A percentile compares a stretch with the other conserved stretches of the same genome.
Conservation (phyloP, 1,140 invertebrate species). For the Pogonognathellus flavescens region DNA sequence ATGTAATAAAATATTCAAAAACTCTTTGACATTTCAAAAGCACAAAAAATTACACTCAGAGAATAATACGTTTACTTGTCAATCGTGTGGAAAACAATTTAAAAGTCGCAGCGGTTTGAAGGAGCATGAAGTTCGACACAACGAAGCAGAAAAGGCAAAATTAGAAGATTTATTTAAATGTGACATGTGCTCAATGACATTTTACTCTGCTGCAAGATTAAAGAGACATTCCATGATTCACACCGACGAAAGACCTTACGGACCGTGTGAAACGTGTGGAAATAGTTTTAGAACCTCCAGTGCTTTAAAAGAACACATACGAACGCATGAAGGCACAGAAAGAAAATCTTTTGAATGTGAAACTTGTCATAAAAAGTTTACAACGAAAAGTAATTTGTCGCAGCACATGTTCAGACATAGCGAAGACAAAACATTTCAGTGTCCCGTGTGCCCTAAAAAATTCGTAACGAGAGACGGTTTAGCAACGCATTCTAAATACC, state of each 20-base stretch:
- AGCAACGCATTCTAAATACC: neutral
- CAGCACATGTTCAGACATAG: neutral
- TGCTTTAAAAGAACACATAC: neutral
- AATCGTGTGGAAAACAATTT: slow-evolving; percentile 3
- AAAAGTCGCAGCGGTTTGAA: slow-evolving; percentile 24
- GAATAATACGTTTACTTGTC: neutral
- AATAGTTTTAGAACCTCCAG: neutral
- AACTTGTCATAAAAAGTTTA: neutral
- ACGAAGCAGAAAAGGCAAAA: neutral
- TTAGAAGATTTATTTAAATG: neutral
- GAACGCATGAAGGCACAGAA: neutral
- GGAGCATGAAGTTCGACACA: neutral
- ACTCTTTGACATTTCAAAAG: slow-evolving; percentile 4
- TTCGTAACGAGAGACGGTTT: neutral
- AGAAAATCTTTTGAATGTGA: neutral
- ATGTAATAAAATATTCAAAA: slow-evolving; percentile 21
- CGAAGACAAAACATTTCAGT: neutral
- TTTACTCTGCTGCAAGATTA: neutral
- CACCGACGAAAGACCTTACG: neutral
- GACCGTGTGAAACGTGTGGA: neutral
- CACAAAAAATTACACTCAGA: neutral
- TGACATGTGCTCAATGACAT: neutral
- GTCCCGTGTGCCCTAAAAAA: neutral
- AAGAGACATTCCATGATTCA: neutral
- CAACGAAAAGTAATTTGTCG: slow-evolving; percentile 11